These are phyloP conservation scores for Pterophyllum scalare DNA, from an alignment of 2,113 vertebrate genomes.

Conservation along the genomic window DNA sequence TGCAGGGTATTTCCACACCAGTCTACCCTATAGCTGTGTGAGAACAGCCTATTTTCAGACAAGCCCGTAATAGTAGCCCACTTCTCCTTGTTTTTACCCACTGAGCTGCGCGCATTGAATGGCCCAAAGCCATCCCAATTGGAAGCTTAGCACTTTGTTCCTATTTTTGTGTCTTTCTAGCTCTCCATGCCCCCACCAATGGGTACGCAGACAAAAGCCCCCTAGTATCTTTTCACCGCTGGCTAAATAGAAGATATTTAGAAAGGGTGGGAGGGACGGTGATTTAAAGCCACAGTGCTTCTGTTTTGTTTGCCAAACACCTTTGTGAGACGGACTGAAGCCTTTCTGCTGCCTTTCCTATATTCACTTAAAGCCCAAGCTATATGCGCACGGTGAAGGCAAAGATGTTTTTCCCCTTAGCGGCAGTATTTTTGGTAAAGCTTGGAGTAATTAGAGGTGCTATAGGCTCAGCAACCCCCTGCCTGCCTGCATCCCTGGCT, in stretches of 20 bases:
- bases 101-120: conserved; percentile 82
- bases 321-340: conserved; percentile 69
- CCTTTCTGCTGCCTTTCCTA: conserved; percentile 43
- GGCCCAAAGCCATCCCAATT: conserved; percentile 82
- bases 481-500: conserved; percentile 27
- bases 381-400: conserved; percentile 36
- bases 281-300: conserved; percentile 88
- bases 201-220: conserved; percentile 92
- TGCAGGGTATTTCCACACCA: conserved; percentile 71
- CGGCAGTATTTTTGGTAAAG: conserved; percentile 59
- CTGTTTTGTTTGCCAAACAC: conserved; percentile 83
- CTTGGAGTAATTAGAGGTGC: conserved; percentile 70
- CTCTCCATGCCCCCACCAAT: conserved; percentile 84
- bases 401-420: conserved; percentile 29
- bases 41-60: conserved; percentile 74
- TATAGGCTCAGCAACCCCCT: conserved; percentile 62
- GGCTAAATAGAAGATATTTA: conserved; percentile 92
- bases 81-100: conserved; percentile 79
- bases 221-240: conserved; percentile 90
- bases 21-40: conserved; percentile 59
- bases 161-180: conserved; percentile 88
- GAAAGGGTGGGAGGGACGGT: conserved; percentile 87
- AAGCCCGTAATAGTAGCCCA: conserved; percentile 73
- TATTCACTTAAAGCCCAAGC: conserved; percentile 41
- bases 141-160: conserved; percentile 90